Evolutionary conservation across 30 jellyfish, hydroid and myxozoan species (phyloP), one percentile per base, ranked within the genome.

Genomic region (Sanderia malayensis): DNA sequence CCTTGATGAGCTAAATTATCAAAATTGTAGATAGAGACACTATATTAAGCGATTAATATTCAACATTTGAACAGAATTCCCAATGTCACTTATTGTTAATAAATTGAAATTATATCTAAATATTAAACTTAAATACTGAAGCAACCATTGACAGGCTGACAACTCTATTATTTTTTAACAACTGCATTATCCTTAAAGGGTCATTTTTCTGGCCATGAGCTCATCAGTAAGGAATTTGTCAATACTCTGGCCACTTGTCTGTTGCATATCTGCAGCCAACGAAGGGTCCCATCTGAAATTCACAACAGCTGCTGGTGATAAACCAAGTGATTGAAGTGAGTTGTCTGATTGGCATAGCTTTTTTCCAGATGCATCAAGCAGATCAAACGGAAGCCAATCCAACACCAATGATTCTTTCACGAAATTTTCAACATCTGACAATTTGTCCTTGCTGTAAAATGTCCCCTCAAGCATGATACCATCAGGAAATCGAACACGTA

Each of bases 401-500:
- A 62, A 46, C 25, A 44, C 74, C 27, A 89, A 67, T 29, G 87
- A 65, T 1, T 82, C 95, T 41, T 21, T 55, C 1, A 89, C 94
- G 78, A 83, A 89, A 19, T 47, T 45, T 27, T 49, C 7, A 1
- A 89, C 89, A 22, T 89, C 97, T 23, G 73, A 18, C n/a, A 89
- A 41, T 47, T 46, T 70, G 3, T 83, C 98, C 17, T 66, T 46
- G 68, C 91, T 65, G 55, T 46, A 41, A 73, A 90, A 90, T 32
- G 94, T 79, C 20, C 98, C 98, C 68, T 90, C 95, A 9, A 90
- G 84, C 27, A 90, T 24, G 23, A 22, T 44, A 3, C 94, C 98
- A 77, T 90, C 98, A 21, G 98, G 98, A 79, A 90, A 90, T 22
- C 95, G 53, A 3, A 90, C 59, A 1, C 98, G 80, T 4, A 90